phyloP scores from a whole-genome alignment of 2,888 invertebrate species.

The Gymnocheta viridis region DNA sequence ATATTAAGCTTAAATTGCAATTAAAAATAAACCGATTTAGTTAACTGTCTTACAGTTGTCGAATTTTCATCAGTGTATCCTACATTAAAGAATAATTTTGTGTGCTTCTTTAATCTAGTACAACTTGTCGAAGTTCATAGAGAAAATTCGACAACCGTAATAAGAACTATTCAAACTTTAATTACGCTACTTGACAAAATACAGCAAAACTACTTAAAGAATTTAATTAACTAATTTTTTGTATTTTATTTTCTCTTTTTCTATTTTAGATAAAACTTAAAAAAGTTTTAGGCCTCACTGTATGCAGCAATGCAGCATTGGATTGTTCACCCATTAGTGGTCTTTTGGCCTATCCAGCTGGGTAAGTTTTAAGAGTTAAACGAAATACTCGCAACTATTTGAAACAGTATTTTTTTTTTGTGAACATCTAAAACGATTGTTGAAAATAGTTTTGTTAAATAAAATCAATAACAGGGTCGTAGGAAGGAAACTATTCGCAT shows the following conservation, averaged over 20 bases:
- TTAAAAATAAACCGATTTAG: too few relatives aligned
- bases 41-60: too few relatives aligned
- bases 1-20: neutral
- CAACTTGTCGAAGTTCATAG: too few relatives aligned
- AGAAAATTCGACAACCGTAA: too few relatives aligned
- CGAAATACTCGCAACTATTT: neutral
- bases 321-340: conserved; percentile 94
- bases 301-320: conserved; percentile 94
- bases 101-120: too few relatives aligned
- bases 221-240: conserved; percentile 34
- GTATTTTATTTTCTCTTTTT: conserved; percentile 69
- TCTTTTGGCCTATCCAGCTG: conserved; percentile 96
- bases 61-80: too few relatives aligned
- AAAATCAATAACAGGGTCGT: neutral
- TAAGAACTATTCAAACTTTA: neutral
- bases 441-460: neutral
- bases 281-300: conserved; percentile 96
- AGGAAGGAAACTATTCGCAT: neutral
- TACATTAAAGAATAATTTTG: too few relatives aligned
- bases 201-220: neutral
- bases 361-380: conserved; percentile 87
- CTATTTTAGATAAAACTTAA: conserved; percentile 95
- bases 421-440: neutral
- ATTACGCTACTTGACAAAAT: neutral
- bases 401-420: neutral